Evolutionary conservation across 2,888 invertebrate genomes (phyloP).

Genomic region (Pristionchus exspectatus): DNA sequence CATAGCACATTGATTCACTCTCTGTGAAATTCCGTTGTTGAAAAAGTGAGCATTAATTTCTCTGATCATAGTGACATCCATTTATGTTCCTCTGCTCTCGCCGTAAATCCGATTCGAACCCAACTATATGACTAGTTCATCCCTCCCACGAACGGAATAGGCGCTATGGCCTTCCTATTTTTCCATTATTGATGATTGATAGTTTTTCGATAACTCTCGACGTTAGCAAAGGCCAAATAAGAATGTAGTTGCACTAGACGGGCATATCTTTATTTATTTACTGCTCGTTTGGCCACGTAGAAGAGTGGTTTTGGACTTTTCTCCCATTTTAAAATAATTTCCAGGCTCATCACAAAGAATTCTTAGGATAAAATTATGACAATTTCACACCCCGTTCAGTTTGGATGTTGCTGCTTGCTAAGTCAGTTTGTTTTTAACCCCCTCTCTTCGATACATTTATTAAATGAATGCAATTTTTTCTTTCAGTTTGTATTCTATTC

Average conservation of each 20-base stretch:
- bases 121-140: background rate
- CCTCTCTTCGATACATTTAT: too few species aligned
- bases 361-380: background rate
- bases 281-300: too few species aligned
- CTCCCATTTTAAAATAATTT: too few species aligned
- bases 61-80: background rate
- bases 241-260: too few species aligned
- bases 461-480: too few species aligned
- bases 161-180: background rate
- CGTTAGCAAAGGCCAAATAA: too few species aligned
- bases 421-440: background rate
- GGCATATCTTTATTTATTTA: too few species aligned
- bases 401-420: conserved; percentile 4
- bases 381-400: background rate
- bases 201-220: too few species aligned
- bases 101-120: background rate
- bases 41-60: background rate
- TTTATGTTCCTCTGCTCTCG: background rate
- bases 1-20: too few species aligned
- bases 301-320: too few species aligned
- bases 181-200: background rate
- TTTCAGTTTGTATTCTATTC: background rate
- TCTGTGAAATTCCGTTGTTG: too few species aligned
- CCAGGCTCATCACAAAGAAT: background rate
- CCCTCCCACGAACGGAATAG: background rate